A percentile compares a stretch with the other conserved stretches of the same genome.
phyloP scores from a whole-genome alignment of 2,888 invertebrate species.

The Octodonta nipae region DNA sequence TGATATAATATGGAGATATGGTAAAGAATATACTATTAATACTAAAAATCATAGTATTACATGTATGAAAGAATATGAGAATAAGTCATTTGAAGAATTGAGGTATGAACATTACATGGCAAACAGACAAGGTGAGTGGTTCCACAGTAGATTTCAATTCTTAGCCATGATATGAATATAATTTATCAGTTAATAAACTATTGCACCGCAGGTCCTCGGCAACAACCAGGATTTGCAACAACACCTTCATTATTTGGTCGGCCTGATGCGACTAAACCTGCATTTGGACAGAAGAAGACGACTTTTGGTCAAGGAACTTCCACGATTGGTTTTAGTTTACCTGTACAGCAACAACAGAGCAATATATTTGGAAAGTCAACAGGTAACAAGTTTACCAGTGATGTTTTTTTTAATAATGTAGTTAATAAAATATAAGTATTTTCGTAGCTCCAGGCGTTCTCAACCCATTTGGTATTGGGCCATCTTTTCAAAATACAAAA shows the following conservation, averaged over 20 bases:
- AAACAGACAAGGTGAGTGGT: constrained; percentile 74
- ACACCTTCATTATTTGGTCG: constrained; percentile 41
- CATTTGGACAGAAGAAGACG: constrained; percentile 45
- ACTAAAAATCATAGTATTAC: constrained; percentile 95
- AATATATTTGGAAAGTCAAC: constrained; percentile 12
- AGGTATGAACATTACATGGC: constrained; percentile 85
- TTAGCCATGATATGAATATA: no score
- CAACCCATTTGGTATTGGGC: constrained; percentile 39
- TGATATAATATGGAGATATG: constrained; percentile 84
- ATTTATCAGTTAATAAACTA: no score
- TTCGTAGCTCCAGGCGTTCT: no score
- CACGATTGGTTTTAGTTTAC: constrained; percentile 21
- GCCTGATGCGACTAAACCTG: constrained; percentile 28
- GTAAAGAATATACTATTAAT: constrained; percentile 69
- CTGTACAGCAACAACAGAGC: constrained; percentile 10
- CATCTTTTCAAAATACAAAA: constrained; percentile 31
- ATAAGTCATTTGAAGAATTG: constrained; percentile 87
- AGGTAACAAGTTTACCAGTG: constrained; percentile 10
- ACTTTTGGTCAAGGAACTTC: constrained; percentile 38
- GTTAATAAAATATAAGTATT: no score
- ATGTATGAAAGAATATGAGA: constrained; percentile 96
- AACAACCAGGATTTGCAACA: constrained; percentile 28
- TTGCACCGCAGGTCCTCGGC: constrained; percentile 34
- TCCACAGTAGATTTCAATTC: no score
- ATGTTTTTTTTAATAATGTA: no score